Evolutionary conservation across 2,888 invertebrate genomes (phyloP).

Genomic region (Bellardia bayeri): DNA sequence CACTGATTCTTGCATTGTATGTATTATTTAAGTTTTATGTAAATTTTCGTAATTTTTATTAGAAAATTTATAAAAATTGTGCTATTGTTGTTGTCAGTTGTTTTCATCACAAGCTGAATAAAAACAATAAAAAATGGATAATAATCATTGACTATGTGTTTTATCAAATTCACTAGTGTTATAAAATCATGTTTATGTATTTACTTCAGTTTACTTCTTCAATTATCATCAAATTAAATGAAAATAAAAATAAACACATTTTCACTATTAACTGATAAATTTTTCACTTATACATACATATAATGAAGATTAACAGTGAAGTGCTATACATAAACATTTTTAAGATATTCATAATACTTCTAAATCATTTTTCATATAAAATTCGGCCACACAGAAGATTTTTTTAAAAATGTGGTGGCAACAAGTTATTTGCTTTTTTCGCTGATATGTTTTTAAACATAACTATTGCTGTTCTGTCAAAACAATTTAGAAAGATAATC

Average conservation of each 20-base stretch:
- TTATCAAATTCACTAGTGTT: slow-evolving; percentile 1
- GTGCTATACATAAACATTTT: too few relatives aligned
- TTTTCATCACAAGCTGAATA: background rate
- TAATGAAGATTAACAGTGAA: background rate
- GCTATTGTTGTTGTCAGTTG: background rate
- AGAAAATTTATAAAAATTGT: slow-evolving; percentile 3
- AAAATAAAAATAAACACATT: slow-evolving; percentile 8
- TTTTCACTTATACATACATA: background rate
- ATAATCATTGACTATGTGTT: background rate
- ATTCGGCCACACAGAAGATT: too few relatives aligned
- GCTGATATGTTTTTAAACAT: too few relatives aligned
- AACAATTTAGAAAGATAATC: too few relatives aligned
- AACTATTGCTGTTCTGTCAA: too few relatives aligned
- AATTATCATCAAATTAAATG: slow-evolving; percentile 25
- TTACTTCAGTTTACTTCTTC: background rate
- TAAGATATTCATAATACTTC: too few relatives aligned
- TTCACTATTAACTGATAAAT: background rate
- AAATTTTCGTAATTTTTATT: slow-evolving; percentile 6
- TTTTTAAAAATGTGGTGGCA: too few relatives aligned
- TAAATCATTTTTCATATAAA: too few relatives aligned
- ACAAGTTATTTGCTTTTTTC: too few relatives aligned
- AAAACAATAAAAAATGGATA: background rate
- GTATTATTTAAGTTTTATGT: slow-evolving; percentile 51
- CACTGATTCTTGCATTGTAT: slow-evolving; percentile 25
- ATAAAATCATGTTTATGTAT: slow-evolving; percentile 14